Base-by-base conservation (phyloP, 2,797 vertebrate genomes). In the Microctenopoma stevenorrisi region DNA sequence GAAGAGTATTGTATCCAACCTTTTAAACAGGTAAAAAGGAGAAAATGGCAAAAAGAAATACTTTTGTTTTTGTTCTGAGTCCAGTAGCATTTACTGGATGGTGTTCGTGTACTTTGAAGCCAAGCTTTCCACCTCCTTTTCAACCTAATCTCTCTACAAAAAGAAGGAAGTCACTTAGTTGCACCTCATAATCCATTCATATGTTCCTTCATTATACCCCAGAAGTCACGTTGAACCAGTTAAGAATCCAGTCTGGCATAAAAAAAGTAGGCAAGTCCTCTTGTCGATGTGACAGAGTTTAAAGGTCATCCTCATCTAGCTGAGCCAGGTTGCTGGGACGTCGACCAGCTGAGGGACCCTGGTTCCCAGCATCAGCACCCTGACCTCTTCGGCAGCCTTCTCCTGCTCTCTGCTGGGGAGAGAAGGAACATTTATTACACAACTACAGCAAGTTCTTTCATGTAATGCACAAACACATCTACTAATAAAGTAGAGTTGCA, bases 291-390 rank as follows among this genome's bases (percentile, higher is more conserved):
- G 11, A 63, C 64, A 77, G 78, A 71, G 82, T 88, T 95, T 92
- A 98, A 86, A 96, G 92, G 87, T 97, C 96, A 18, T 97, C 96
- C 86, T 98, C 96, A 1, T 93, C 93, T 42, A 97, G 91, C 91
- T 96, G 95, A 80, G 95, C 92, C 68, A 96, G 92, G 90, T 94
- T 95, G 86, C 95, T 95, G 54, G 92, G 86, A 26, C 93, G 91
- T 42, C 93, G 89, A 78, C 90, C 91, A 37, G 86, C 88, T 3
- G 71, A 90, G 18, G 86, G 85, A n/a, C 87, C 89, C 63, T 86
- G 88, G 76, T 48, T 79, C 16, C 84, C 89, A n/a, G 60, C 65
- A 12, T 94, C 92, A 42, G 80, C 66, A 38, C 74, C 52, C 37
- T 74, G 85, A 58, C 82, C 82, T 74, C 93, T 90, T 16, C 88